These are phyloP conservation scores for Talpa occidentalis DNA, from an alignment of 2,113 vertebrate genomes.

Conservation along the genomic window DNA sequence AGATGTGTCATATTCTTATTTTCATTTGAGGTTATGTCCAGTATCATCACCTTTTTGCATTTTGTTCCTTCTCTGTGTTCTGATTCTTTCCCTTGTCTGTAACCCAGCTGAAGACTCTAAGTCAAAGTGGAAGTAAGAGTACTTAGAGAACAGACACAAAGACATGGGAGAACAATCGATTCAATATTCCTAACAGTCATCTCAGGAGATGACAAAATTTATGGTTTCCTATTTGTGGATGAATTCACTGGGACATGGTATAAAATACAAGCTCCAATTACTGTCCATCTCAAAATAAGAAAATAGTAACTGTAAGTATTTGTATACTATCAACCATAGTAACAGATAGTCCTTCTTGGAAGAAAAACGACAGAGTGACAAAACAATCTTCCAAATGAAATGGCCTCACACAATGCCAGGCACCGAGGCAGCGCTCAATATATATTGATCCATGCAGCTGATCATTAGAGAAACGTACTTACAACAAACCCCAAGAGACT, in stretches of 20 bases:
- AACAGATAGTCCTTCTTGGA: not conserved
- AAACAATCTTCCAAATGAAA: constrained; percentile 35
- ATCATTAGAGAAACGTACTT: constrained; percentile 22
- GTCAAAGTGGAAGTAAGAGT: not conserved
- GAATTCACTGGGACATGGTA: not conserved
- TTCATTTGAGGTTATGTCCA: constrained; percentile 58
- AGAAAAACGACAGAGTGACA: constrained; percentile 12
- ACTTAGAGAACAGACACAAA: not conserved
- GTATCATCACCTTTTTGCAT: not conserved
- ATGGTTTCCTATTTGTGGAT: not conserved
- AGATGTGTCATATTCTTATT: constrained; percentile 63
- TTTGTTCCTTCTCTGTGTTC: not conserved
- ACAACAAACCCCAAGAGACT: not conserved
- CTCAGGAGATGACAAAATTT: not conserved
- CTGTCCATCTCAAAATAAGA: not conserved
- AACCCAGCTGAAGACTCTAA: not conserved
- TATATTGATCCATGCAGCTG: not conserved
- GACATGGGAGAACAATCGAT: not conserved
- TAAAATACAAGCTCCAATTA: not conserved
- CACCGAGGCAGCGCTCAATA: not conserved
- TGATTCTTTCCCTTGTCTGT: not conserved
- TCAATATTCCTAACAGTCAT: not conserved
- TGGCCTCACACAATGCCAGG: not conserved
- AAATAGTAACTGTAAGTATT: not conserved
- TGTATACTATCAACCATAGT: not conserved